phyloP scores from a whole-genome alignment of 2,888 invertebrate species.

The Lepeophtheirus nordmannii region DNA sequence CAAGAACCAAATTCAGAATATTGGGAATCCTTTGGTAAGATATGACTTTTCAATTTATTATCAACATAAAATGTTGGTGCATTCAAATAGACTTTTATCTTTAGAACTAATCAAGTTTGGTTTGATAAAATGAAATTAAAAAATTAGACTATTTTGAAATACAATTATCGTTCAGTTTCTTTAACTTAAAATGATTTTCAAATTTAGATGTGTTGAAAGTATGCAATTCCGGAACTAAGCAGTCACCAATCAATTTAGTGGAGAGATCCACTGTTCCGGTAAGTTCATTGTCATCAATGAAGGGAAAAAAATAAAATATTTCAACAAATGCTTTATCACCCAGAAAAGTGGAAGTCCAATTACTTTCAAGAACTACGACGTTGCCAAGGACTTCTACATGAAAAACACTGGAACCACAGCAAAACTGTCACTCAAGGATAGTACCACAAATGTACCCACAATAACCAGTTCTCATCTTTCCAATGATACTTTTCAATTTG shows the following conservation, averaged over 20 bases:
- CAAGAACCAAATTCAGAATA: neutral
- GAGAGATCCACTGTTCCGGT: neutral
- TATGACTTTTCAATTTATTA: no score
- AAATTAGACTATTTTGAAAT: no score
- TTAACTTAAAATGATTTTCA: no score
- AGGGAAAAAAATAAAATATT: no score
- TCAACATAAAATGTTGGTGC: no score
- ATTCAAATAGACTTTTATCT: no score
- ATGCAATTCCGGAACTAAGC: neutral
- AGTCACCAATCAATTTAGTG: neutral
- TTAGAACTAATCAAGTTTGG: no score
- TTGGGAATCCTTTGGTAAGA: neutral
- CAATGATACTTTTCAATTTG: neutral
- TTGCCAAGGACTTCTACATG: neutral
- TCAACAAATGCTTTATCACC: no score
- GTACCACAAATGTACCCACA: neutral
- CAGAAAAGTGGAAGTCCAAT: neutral
- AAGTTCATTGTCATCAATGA: neutral
- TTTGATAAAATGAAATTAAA: no score
- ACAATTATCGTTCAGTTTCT: no score
- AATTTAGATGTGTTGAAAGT: neutral
- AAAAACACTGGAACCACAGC: neutral
- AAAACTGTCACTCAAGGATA: neutral
- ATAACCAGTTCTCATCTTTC: neutral
- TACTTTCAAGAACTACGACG: neutral